Base-by-base conservation (phyloP, 2,113 vertebrate genomes). In the Lophura nycthemera region DNA sequence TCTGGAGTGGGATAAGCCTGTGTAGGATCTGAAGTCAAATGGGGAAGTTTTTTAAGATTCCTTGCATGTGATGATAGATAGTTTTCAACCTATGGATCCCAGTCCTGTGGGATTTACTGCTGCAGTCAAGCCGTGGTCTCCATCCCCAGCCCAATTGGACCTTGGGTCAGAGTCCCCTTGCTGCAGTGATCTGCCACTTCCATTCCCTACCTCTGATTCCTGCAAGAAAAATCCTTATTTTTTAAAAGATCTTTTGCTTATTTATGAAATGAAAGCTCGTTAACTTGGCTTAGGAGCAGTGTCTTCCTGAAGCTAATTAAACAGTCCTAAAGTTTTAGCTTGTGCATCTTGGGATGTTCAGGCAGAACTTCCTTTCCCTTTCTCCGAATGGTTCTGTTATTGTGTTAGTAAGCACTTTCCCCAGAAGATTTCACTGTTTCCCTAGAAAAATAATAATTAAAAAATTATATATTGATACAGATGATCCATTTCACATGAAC, bases 401-500 rank as follows among this genome's bases (percentile, higher is more conserved):
- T 20, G 5, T 88, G 74, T 90, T 90, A 95, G 91, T 59, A 80
- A 73, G 64, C 48, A 24, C 38, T 54, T 88, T 77, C 73, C 80
- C 63, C 50, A 18, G 54, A 80, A 83, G 60, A 47, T 88, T 70
- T 95, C 66, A 89, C 74, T 71, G 56, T 88, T 96, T 91, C 86
- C 57, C 63, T 77, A 72, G 61, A 85, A 93, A 93, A 91, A 80
- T 66, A 69, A 50, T 50, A 83, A 92, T 29, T 30, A 66, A 73
- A 32, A 90, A 91, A 94, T 89, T 82, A 83, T 87, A 36, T 80
- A 70, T 95, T 40, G 77, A 83, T 93, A 66, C 10, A 52, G 74
- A n/a, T 89, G 60, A 93, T 92, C 80, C 67, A 89, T 93, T 94
- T 83, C 47, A 45, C 87, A 52, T 75, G 74, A 85, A 73, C 52